These are phyloP conservation scores for Antidorcas marsupialis DNA, from an alignment of 2,113 vertebrate genomes.

Conservation along the genomic window DNA sequence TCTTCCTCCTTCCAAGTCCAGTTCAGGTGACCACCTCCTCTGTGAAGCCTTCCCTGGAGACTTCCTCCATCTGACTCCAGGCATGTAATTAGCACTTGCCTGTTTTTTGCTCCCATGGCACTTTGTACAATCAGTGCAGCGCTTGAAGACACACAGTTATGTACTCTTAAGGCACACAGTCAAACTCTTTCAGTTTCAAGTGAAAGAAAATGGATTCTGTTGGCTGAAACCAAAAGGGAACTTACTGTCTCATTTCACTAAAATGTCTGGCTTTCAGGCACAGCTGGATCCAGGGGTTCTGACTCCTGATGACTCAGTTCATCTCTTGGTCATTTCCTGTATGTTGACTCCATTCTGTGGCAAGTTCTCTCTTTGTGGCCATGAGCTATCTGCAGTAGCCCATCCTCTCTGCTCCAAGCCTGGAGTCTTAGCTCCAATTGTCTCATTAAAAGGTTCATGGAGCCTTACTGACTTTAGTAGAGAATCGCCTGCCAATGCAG, in stretches of 20 bases:
- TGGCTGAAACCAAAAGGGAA: background rate
- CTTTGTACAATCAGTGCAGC: too few species aligned
- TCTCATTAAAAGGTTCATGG: background rate
- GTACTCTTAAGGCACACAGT: background rate
- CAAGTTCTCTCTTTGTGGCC: background rate
- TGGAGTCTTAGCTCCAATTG: background rate
- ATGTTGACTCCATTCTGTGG: background rate
- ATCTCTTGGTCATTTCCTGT: background rate
- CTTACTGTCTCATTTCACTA: background rate
- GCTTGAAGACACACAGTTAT: background rate
- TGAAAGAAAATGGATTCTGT: background rate
- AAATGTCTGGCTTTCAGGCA: background rate
- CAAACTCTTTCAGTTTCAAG: background rate
- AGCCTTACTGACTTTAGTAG: background rate
- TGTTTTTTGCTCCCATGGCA: background rate
- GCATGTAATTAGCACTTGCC: too few species aligned
- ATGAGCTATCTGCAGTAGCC: background rate
- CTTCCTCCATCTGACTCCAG: background rate
- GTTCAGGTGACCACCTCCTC: background rate
- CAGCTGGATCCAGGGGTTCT: background rate
- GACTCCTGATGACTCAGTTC: background rate
- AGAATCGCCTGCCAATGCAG: background rate
- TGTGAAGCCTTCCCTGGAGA: background rate
- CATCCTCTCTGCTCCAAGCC: background rate
- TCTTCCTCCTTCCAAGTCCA: background rate